Base-by-base conservation (phyloP, 2,797 vertebrate species). In the Tolypeutes matacus region DNA sequence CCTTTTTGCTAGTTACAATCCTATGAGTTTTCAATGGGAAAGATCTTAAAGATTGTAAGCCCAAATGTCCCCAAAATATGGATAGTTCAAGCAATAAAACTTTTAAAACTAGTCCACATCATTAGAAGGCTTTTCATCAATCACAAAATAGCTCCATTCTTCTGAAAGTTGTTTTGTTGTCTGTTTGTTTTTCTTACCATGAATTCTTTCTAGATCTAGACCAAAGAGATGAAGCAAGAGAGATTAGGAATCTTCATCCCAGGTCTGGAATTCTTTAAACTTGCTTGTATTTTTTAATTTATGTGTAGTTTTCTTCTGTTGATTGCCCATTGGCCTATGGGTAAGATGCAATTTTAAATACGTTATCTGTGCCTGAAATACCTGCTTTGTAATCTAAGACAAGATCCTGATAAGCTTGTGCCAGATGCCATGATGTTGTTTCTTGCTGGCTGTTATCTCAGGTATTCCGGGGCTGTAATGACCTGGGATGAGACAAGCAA, bases 331-430 rank as follows among this genome's bases (percentile, higher is more conserved):
- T 86, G 76, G 53, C 89, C 77, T 96, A n/a, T 42, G 18, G 65
- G 7, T 58, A 82, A 83, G 62, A 65, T 87, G 14, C 90, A 96
- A 64, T 25, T 86, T 69, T 83, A 64, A 96, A 93, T 95, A 1
- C 86, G 29, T 91, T 93, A 60, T 78, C 62, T 31, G 13, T 93
- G 67, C 77, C 36, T 89, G 78, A 96, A 93, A 14, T 64, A 69
- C 78, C 49, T 85, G 29, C 94, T 96, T 94, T 94, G 34, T 77
- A 82, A 96, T 81, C 62, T 65, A 96, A 70, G 82, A 95, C 46
- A 62, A 87, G 60, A 77, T 86, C 51, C 67, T 88, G 83, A 65
- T 89, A 85, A 92, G 81, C 73, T 27, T 87, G 3, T 72, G 42
- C 15, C 96, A 78, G 72, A 62, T 95, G 49, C 18, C 34, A 36